phyloP scores from a whole-genome alignment of 2,797 vertebrate genomes.

The Ciconia nigra region DNA sequence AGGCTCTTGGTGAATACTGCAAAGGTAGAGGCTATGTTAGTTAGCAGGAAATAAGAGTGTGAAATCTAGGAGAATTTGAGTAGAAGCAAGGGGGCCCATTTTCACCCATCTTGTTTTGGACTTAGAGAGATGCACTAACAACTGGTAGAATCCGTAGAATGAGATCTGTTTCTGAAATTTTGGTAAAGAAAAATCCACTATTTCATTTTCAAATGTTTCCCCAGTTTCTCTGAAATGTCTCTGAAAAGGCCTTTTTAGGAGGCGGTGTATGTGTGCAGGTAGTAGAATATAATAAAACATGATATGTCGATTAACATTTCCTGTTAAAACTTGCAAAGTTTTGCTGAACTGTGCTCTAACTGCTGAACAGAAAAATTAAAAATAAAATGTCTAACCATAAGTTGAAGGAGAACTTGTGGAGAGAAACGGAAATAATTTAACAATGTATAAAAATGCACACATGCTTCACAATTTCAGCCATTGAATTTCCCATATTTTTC shows the following conservation, averaged over 20 bases:
- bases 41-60: neutral
- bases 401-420: neutral
- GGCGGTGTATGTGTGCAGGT: neutral
- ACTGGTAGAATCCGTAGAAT: neutral
- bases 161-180: neutral
- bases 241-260: neutral
- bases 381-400: neutral
- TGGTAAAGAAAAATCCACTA: neutral
- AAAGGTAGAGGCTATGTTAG: neutral
- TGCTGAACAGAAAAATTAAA: neutral
- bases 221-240: neutral
- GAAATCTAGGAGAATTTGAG: neutral
- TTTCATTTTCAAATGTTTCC: neutral
- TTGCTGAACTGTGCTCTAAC: neutral
- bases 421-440: neutral
- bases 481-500: neutral
- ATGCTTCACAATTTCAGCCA: neutral
- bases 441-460: neutral
- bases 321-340: neutral
- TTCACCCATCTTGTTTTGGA: neutral
- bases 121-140: neutral
- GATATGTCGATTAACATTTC: neutral
- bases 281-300: neutral
- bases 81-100: neutral
- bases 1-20: neutral